Base-by-base conservation (phyloP, 2,888 invertebrate species). In the Griposia aprilina region DNA sequence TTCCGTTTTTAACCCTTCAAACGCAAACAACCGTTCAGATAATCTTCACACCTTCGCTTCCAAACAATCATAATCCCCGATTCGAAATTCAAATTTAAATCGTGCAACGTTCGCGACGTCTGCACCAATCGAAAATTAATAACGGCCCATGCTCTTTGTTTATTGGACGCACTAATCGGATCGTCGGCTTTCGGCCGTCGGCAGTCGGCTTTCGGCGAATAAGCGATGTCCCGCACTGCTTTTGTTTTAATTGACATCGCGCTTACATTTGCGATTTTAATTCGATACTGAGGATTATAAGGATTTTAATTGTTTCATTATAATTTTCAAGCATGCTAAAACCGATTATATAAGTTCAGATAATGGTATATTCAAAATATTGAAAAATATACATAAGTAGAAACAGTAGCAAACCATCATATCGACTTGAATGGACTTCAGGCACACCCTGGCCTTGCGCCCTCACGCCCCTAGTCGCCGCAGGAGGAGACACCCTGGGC, bases 81-180 rank as follows among this genome's bases (percentile, higher is more conserved):
- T 83, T 83, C 81, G 76, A 76, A 86, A 88, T 88, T 89, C 78
- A 88, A 87, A 89, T 83, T 89, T 87, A 89, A 89, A 89, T 74
- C 84, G 85, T 81, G 78, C 87, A 91, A 90, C 87, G 92, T 91
- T 93, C 81, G 50, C 85, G 79, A 89, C 88, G 84, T 87, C 93
- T 93, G 94, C 84, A 88, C 91, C 94, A 93, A 95, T 95, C 92
- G 93, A 92, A 93, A 95, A 95, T 95, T 95, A 95, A 95, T 95
- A 95, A 92, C 93, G 91, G 90, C 90, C 88, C 88, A 81, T 89
- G 89, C 86, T 87, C 90, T 91, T 92, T 94, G 93, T 94, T 94
- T 93, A 94, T 93, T 93, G 94, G 92, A 92, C 87, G 93, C 90
- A 91, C 92, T 94, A 94, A 94, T 94, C 94, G 94, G 94, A 94